These are phyloP conservation scores for Ips typographus DNA, from an alignment of 1,140 invertebrate species.

Conservation along the genomic window DNA sequence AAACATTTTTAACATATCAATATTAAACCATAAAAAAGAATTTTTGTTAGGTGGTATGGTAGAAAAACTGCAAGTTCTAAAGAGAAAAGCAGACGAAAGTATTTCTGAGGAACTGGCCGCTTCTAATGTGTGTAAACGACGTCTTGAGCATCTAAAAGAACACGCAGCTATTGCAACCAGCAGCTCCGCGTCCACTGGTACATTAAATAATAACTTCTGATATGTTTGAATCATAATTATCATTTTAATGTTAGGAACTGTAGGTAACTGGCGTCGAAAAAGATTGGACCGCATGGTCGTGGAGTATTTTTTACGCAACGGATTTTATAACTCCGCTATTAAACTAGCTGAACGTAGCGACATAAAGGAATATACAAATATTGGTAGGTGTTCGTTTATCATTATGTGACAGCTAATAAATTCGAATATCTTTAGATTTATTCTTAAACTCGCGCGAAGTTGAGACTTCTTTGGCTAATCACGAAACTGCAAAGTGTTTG, in stretches of 20 bases:
- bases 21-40: no score
- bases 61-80: slow-evolving; percentile 86
- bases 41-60: slow-evolving; percentile 69
- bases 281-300: slow-evolving; percentile 93
- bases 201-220: neutral
- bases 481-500: slow-evolving; percentile 87
- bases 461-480: slow-evolving; percentile 72
- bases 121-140: slow-evolving; percentile 80
- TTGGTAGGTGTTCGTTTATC: slow-evolving; percentile 58
- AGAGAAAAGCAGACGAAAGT: slow-evolving; percentile 91
- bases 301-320: slow-evolving; percentile 93
- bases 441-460: slow-evolving; percentile 90
- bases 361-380: slow-evolving; percentile 89
- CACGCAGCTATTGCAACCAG: slow-evolving; percentile 53
- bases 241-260: slow-evolving; percentile 49
- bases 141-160: slow-evolving; percentile 92
- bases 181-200: slow-evolving; percentile 9
- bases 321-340: slow-evolving; percentile 92
- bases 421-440: slow-evolving; percentile 62
- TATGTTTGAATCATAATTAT: no score
- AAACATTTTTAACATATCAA: no score
- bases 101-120: slow-evolving; percentile 88
- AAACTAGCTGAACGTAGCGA: slow-evolving; percentile 79
- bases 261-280: slow-evolving; percentile 83
- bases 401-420: neutral